Conservation (phyloP, 2,888 invertebrate genomes). For the Heteromyza rotundicornis region DNA sequence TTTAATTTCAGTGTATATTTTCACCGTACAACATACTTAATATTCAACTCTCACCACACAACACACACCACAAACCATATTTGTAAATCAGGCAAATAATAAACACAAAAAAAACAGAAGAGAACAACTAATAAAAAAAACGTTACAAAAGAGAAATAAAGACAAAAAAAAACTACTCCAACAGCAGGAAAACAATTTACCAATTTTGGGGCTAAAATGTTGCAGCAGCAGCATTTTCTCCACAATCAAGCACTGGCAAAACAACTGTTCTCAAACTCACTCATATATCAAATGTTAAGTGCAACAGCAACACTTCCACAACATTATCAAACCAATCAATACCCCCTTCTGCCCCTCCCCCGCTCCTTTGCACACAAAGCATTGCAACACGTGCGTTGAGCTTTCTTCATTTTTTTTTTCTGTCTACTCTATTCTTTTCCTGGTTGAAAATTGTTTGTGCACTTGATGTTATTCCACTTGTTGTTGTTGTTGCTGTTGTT, state of each 20-base stretch:
- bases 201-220: constrained; percentile 58
- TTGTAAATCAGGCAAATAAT: neutral
- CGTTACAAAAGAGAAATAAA: constrained; percentile 16
- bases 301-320: constrained; percentile 27
- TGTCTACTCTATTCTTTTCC: neutral
- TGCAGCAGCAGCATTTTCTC: constrained; percentile 21
- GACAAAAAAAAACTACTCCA: constrained; percentile 23
- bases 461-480: constrained; percentile 20
- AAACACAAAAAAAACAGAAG: constrained; percentile 19
- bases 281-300: constrained; percentile 10
- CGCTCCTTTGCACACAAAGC: constrained; percentile 46
- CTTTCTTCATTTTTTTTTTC: constrained; percentile 33
- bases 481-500: constrained; percentile 1
- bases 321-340: too few relatives aligned
- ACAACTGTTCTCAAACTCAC: constrained; percentile 20
- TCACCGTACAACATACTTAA: constrained; percentile 38
- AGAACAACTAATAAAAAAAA: constrained; percentile 46
- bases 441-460: too few relatives aligned
- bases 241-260: constrained; percentile 12
- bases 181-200: constrained; percentile 55
- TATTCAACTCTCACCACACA: constrained; percentile 55
- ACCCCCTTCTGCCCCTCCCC: constrained; percentile 8
- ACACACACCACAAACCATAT: constrained; percentile 26
- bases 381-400: constrained; percentile 59
- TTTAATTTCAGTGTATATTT: neutral